Evolutionary conservation across 2,888 invertebrate genomes (phyloP).

Genomic region (Megamerina dolium): DNA sequence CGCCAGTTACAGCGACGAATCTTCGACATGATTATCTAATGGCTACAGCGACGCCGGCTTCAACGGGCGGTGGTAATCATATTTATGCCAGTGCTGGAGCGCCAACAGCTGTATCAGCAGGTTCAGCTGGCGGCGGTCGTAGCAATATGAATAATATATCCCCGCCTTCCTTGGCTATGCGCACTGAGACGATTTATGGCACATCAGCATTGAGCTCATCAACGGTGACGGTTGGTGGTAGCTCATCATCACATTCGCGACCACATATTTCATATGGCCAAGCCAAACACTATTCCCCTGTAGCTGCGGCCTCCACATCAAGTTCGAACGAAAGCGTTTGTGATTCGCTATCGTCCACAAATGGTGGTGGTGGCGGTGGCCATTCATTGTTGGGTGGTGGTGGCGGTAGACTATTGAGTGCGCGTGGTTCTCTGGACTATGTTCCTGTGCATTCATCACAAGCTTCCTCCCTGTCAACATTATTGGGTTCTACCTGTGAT

Average conservation of each 20-base stretch:
- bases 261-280: conserved; percentile 40
- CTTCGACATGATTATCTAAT: conserved; percentile 43
- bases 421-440: conserved; percentile 41
- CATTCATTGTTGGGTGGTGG: conserved; percentile 16
- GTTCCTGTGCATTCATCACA: conserved; percentile 36
- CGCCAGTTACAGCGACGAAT: conserved; percentile 38
- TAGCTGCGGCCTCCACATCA: conserved; percentile 56
- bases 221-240: conserved; percentile 9
- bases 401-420: conserved; percentile 27
- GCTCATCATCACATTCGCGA: conserved; percentile 37
- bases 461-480: conserved; percentile 38
- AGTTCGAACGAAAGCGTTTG: conserved; percentile 83
- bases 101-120: conserved; percentile 14
- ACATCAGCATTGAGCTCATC: conserved; percentile 9
- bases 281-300: conserved; percentile 42
- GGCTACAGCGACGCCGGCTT: conserved; percentile 38
- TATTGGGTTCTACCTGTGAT: conserved; percentile 39
- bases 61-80: conserved; percentile 33
- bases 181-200: conserved; percentile 36
- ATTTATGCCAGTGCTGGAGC: conserved; percentile 28
- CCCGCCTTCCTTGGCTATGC: conserved; percentile 41
- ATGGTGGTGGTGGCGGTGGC: conserved; percentile 49
- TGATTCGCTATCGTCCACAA: conserved; percentile 58
- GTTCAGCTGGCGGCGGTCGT: conserved; percentile 30
- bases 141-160: conserved; percentile 40